Conservation (phyloP, 2,888 invertebrate genomes). For the Urechis unicinctus region DNA sequence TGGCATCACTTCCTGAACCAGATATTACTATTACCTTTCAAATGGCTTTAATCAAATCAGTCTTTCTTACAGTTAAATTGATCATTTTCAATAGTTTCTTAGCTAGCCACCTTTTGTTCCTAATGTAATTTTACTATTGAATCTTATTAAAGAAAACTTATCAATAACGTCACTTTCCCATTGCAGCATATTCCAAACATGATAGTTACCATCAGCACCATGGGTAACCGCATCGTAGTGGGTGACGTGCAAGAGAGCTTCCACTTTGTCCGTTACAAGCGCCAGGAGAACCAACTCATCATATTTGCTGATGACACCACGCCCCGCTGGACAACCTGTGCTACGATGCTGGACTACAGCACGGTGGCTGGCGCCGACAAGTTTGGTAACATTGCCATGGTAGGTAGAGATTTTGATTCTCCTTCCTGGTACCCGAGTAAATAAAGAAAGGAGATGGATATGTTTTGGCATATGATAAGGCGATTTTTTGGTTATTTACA, state of each 20-base stretch:
- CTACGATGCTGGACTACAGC: slow-evolving; percentile 88
- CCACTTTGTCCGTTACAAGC: slow-evolving; percentile 88
- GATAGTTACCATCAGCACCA: slow-evolving; percentile 85
- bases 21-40: no score
- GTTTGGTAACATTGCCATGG: slow-evolving; percentile 91
- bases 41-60: no score
- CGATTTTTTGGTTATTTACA: no score
- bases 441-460: no score
- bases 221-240: slow-evolving; percentile 89
- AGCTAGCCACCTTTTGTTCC: background rate
- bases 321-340: slow-evolving; percentile 91
- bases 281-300: slow-evolving; percentile 92
- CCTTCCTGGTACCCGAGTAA: no score
- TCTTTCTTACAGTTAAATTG: no score
- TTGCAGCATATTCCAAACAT: slow-evolving; percentile 86
- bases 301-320: slow-evolving; percentile 98
- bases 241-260: slow-evolving; percentile 90
- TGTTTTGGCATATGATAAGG: no score
- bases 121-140: background rate
- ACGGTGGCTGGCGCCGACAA: slow-evolving; percentile 97
- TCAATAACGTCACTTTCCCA: no score
- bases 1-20: no score
- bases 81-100: background rate
- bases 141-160: background rate
- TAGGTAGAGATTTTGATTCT: slow-evolving; percentile 54